Evolutionary conservation across 2,888 invertebrate species (phyloP).

Genomic region (Acleris cristana): DNA sequence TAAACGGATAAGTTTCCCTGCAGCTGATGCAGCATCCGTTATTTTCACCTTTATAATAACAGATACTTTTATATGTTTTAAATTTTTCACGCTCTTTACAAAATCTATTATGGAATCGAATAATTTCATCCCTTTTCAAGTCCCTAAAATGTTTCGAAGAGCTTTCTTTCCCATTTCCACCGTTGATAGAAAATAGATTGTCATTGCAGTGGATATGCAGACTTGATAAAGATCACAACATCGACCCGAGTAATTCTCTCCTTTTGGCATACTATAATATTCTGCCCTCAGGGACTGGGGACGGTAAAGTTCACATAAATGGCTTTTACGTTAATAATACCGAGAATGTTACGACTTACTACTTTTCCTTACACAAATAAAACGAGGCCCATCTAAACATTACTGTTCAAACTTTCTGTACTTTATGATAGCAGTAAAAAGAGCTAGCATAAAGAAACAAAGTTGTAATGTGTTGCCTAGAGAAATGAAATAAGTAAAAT

Average conservation of each 20-base stretch:
- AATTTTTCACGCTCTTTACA: too few relatives aligned
- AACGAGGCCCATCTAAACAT: slow-evolving; percentile 11
- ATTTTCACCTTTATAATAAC: too few relatives aligned
- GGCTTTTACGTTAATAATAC: slow-evolving; percentile 40
- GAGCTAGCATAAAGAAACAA: neutral
- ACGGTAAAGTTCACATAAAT: slow-evolving; percentile 51
- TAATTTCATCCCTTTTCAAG: too few relatives aligned
- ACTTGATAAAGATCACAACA: neutral
- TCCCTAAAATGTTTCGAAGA: too few relatives aligned
- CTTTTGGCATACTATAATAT: slow-evolving; percentile 41
- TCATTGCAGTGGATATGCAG: slow-evolving; percentile 6
- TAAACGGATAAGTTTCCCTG: too few relatives aligned
- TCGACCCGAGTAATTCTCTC: slow-evolving; percentile 22
- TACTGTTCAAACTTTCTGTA: slow-evolving; percentile 14
- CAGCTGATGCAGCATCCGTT: too few relatives aligned
- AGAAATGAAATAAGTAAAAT: neutral
- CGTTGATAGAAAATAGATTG: neutral
- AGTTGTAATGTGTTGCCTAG: too few relatives aligned
- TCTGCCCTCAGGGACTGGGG: slow-evolving; percentile 44
- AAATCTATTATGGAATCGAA: too few relatives aligned
- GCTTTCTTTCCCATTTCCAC: neutral
- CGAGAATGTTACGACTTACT: slow-evolving; percentile 29
- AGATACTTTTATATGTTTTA: too few relatives aligned
- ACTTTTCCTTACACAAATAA: slow-evolving; percentile 20
- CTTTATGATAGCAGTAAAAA: slow-evolving; percentile 7